Conservation (phyloP, 2,113 vertebrate species). For the Ochotona curzoniae region DNA sequence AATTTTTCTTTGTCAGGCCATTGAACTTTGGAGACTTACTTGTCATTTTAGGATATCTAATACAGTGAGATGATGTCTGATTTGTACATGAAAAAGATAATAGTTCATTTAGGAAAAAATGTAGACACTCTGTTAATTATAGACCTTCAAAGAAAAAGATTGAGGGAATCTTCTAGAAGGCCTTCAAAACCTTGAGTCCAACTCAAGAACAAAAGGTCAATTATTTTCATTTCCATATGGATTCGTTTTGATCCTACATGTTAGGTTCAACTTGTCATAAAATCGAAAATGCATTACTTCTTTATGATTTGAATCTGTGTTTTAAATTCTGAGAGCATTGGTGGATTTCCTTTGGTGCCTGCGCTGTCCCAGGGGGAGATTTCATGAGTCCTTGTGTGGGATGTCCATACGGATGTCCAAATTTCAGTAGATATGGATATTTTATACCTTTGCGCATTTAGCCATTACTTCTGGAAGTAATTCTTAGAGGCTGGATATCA, state of each 20-base stretch:
- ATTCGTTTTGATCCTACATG: not conserved
- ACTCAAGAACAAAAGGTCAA: not conserved
- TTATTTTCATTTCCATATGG: not conserved
- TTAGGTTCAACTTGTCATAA: not conserved
- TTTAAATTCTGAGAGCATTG: not conserved
- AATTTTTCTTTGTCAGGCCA: not conserved
- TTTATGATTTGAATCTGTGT: not conserved
- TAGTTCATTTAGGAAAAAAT: conserved; percentile 10
- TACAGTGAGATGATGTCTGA: not conserved
- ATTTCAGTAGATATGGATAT: not conserved
- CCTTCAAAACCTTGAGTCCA: not conserved
- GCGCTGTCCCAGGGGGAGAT: not conserved
- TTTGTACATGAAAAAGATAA: conserved; percentile 4
- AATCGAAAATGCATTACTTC: not conserved
- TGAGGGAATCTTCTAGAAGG: conserved; percentile 14
- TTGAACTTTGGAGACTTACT: not conserved
- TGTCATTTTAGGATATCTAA: not conserved
- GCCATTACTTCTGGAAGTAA: not conserved
- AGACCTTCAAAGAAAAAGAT: not conserved
- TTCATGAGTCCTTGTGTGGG: not conserved
- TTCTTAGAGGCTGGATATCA: not conserved
- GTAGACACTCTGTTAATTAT: not conserved
- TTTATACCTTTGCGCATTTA: conserved; percentile 14
- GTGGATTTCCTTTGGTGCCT: not conserved
- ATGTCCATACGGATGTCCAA: not conserved